Percentiles rank a stretch among this genome's conserved stretches.
These are phyloP conservation scores for Drosophila testacea DNA, from an alignment of 2,888 invertebrate species.

Conservation along the genomic window DNA sequence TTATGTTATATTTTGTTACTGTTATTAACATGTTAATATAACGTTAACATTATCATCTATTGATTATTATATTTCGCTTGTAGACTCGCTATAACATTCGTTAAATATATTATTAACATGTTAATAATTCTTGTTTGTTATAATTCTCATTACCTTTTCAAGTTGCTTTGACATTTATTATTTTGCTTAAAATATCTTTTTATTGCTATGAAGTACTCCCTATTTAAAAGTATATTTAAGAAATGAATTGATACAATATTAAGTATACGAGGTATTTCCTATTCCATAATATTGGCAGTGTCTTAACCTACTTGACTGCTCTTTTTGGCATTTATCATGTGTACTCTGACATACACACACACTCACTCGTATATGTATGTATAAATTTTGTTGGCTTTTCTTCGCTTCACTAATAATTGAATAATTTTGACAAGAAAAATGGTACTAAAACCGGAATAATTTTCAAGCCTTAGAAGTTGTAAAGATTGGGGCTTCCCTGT, in stretches of 20 bases:
- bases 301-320: not conserved
- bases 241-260: no score
- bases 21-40: not conserved
- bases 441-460: conserved; percentile 39
- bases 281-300: not conserved
- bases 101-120: not conserved
- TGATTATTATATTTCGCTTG: no score
- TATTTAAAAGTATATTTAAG: no score
- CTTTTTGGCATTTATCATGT: conserved; percentile 25
- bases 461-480: conserved; percentile 31
- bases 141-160: no score
- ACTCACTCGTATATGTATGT: not conserved
- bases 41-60: no score
- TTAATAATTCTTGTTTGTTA: not conserved
- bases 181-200: no score
- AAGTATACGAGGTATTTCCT: conserved; percentile 1
- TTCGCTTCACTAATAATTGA: conserved; percentile 63
- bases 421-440: conserved; percentile 68
- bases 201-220: no score
- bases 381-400: conserved; percentile 29
- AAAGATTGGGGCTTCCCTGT: conserved; percentile 4
- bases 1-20: not conserved
- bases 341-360: conserved; percentile 5
- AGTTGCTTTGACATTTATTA: no score
- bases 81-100: no score